phyloP scores from a whole-genome alignment of 1,140 invertebrate species.

The Neodiprion pinetum region DNA sequence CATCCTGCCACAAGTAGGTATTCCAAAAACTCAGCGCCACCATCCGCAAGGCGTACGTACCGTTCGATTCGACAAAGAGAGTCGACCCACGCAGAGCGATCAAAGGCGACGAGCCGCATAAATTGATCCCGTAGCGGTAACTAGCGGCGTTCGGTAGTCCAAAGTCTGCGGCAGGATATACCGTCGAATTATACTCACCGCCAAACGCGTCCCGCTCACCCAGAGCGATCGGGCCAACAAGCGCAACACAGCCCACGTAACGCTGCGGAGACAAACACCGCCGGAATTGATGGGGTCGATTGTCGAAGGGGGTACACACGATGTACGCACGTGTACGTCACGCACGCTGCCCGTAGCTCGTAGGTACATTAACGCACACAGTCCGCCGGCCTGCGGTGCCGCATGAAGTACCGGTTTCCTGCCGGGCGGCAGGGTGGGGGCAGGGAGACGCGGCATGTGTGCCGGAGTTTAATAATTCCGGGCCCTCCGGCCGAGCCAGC shows the following conservation, averaged over 20 bases:
- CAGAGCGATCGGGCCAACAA: no score
- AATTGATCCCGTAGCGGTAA: not conserved
- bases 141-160: no score
- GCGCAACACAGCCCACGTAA: not conserved
- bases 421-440: slow-evolving; percentile 25
- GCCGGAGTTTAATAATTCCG: slow-evolving; percentile 54
- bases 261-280: slow-evolving; percentile 5
- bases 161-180: no score
- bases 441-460: no score
- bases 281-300: slow-evolving; percentile 3
- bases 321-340: not conserved
- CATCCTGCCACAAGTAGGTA: no score
- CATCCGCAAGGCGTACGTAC: no score
- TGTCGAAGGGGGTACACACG: not conserved
- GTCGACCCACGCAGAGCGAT: not conserved
- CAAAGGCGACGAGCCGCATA: not conserved
- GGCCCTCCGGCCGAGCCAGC: slow-evolving; percentile 39
- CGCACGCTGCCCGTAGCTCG: not conserved
- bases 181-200: no score
- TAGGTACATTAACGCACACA: not conserved
- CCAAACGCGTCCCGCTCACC: no score
- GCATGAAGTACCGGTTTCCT: slow-evolving; percentile 40
- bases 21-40: no score
- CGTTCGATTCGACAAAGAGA: not conserved
- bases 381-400: not conserved